phyloP scores from a whole-genome alignment of 2,113 vertebrate genomes.

The Chaetodon auriga region DNA sequence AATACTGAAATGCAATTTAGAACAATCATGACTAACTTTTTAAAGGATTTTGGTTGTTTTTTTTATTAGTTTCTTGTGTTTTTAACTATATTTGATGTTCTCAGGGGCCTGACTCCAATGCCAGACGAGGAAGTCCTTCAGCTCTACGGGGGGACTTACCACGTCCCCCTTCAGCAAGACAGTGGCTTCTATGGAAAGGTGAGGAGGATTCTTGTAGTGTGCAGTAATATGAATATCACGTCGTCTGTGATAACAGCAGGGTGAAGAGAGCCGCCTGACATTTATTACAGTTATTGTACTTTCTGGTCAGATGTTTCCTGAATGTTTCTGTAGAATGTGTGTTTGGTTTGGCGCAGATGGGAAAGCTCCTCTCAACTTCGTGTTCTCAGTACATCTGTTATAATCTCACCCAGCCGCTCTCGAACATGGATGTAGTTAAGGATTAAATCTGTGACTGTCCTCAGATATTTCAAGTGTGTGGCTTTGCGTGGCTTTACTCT shows the following conservation, averaged over 20 bases:
- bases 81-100: slow-evolving; percentile 17
- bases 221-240: neutral
- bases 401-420: slow-evolving; percentile 34
- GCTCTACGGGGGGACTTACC: slow-evolving; percentile 86
- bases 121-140: slow-evolving; percentile 86
- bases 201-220: neutral
- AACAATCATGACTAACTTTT: neutral
- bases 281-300: neutral
- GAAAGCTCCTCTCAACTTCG: neutral
- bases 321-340: neutral
- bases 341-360: slow-evolving; percentile 33
- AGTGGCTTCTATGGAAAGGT: slow-evolving; percentile 92
- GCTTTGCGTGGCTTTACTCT: slow-evolving; percentile 22
- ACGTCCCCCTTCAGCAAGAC: slow-evolving; percentile 87
- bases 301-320: neutral
- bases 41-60: neutral
- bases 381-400: slow-evolving; percentile 6
- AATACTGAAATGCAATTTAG: neutral
- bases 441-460: slow-evolving; percentile 50
- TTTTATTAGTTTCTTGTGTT: neutral
- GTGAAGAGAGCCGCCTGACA: neutral
- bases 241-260: neutral
- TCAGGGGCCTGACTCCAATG: slow-evolving; percentile 86
- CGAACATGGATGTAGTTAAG: slow-evolving; percentile 6
- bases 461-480: slow-evolving; percentile 23